Base-by-base conservation (phyloP, 2,797 vertebrate genomes). In the Galagoides demidoff region DNA sequence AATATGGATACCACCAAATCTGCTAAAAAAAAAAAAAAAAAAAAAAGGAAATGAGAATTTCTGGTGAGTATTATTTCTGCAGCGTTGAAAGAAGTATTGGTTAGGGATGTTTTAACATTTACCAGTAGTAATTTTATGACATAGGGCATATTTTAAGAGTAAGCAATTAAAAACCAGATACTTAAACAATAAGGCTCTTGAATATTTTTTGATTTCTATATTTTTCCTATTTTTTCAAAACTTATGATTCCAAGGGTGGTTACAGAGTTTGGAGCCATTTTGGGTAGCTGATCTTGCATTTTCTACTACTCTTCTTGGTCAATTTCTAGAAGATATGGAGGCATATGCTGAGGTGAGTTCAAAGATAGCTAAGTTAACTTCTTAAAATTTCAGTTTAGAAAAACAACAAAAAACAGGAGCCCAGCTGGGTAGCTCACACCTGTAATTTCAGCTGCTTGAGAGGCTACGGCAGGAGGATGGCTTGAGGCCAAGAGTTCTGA, bases 291-390 rank as follows among this genome's bases (percentile, higher is more conserved):
- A 99, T 98, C 98, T 99, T 97, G 99, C 99, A 82, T 99, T 99
- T 98, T 99, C 99, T 97, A 99, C 99, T 73, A 99, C 99, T 0
- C 98, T 99, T 43, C 98, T 99, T 98, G 99, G 99, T 45, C 99
- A 99, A 97, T 99, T 99, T 98, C 98, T 99, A 94, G 99, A 99
- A 98, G 99, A 99, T 91, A 99, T 99, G 99, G 99, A 99, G 97
- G 99, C 99, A 16, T 99, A 99, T 96, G 99, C 99, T 95, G 99
- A 99, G 99, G 99, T 99, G 97, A 98, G 89, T 55, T 49, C 91
- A 78, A 76, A 57, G 37, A 94, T 87, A 85, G n/a, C 37, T 64
- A 71, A 74, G n/a, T 90, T 63, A 78, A 78, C 23, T 97, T 74
- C 49, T 81, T 84, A 31, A 81, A 66, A 71, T 95, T 43, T 55